A percentile compares a stretch with the other conserved stretches of the same genome.
Conservation (phyloP, 2,113 vertebrate genomes). For the Tonatia bakeri region DNA sequence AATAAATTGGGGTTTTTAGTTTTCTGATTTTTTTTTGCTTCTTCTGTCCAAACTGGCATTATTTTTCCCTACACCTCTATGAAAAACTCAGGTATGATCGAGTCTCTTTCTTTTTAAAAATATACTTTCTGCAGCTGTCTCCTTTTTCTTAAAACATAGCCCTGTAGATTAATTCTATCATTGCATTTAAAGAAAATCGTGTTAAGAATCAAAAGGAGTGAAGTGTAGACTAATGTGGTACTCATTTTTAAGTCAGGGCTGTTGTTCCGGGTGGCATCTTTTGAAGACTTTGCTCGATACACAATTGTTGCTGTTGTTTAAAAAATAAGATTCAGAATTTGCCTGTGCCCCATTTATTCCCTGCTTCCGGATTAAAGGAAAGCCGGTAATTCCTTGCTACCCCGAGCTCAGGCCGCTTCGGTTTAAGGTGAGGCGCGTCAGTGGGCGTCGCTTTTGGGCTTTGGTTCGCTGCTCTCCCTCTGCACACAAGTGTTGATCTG, state of each 20-base stretch:
- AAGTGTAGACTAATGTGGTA: neutral
- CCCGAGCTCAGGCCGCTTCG: neutral
- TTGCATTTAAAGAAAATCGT: neutral
- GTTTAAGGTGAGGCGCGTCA: neutral
- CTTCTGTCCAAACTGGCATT: neutral
- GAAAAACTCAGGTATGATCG: neutral
- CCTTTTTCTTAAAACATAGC: neutral
- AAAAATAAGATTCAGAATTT: slow-evolving; percentile 19
- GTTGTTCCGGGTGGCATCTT: neutral
- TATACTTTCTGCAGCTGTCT: neutral
- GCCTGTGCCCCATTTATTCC: neutral
- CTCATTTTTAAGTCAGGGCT: neutral
- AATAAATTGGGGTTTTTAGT: slow-evolving; percentile 2
- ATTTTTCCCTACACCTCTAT: neutral
- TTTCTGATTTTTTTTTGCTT: slow-evolving; percentile 37
- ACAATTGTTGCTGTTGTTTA: slow-evolving; percentile 29
- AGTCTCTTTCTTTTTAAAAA: neutral
- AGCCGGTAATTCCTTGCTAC: neutral
- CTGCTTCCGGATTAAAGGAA: slow-evolving; percentile 48
- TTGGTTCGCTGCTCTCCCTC: neutral
- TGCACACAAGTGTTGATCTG: neutral
- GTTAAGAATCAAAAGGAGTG: neutral
- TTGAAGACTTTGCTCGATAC: neutral
- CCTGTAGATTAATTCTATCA: neutral
- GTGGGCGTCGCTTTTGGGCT: neutral